Conservation (phyloP, 2,797 vertebrate species). For the Coreius guichenoti region DNA sequence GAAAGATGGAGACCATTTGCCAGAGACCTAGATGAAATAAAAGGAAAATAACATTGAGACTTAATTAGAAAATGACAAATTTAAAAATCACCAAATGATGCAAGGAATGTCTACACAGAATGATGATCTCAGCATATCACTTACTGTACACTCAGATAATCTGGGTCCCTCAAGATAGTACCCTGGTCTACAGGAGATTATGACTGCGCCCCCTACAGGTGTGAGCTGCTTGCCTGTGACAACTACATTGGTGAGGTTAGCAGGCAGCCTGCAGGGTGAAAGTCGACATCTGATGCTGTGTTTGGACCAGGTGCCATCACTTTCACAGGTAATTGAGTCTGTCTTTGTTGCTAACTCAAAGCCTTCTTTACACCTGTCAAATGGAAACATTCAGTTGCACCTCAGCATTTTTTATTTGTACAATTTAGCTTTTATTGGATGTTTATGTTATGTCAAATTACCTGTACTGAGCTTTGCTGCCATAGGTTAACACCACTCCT, state of each 20-base stretch:
- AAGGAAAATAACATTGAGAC: constrained; percentile 17
- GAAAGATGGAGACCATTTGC: constrained; percentile 86
- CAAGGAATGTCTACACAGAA: background rate
- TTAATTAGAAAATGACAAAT: background rate
- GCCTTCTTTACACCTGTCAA: constrained; percentile 88
- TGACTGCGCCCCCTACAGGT: constrained; percentile 80
- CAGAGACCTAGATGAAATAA: constrained; percentile 77
- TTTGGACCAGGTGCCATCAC: constrained; percentile 89
- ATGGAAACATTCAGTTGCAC: background rate
- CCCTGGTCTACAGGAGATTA: constrained; percentile 86
- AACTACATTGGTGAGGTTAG: constrained; percentile 76
- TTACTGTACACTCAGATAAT: constrained; percentile 86
- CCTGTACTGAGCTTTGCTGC: constrained; percentile 88
- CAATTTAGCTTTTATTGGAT: background rate
- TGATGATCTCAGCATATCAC: background rate
- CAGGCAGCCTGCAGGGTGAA: constrained; percentile 81
- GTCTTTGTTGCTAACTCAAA: constrained; percentile 78
- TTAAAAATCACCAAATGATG: background rate
- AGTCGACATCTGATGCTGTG: constrained; percentile 84
- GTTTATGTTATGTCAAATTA: constrained; percentile 70
- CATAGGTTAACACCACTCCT: constrained; percentile 82
- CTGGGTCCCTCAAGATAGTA: constrained; percentile 83
- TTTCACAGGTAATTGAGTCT: constrained; percentile 82
- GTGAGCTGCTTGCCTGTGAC: constrained; percentile 81
- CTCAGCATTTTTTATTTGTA: background rate